Percentiles rank a stretch among this genome's conserved stretches.
These are phyloP conservation scores for Doris montereyensis DNA, from an alignment of 2,888 invertebrate species.

Conservation along the genomic window DNA sequence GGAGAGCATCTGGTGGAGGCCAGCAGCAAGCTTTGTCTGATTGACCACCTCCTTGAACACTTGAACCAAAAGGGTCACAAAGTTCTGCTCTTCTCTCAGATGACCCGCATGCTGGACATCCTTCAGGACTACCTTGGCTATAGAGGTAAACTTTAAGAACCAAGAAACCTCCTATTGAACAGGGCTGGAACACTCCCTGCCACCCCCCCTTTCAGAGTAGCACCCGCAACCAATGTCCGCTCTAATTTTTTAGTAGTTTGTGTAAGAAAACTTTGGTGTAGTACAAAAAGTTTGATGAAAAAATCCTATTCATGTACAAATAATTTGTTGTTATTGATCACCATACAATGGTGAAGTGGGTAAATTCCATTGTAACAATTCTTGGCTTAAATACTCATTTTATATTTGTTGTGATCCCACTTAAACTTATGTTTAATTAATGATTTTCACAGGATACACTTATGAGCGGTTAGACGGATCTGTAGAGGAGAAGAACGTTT, in stretches of 20 bases:
- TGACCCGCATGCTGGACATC: conserved; percentile 73
- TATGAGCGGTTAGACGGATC: conserved; percentile 74
- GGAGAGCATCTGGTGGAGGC: conserved; percentile 74
- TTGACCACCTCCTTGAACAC: conserved; percentile 70
- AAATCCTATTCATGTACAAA: background rate
- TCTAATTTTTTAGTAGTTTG: too few relatives aligned
- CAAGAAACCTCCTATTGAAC: too few relatives aligned
- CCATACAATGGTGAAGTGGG: background rate
- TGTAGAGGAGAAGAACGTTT: conserved; percentile 73
- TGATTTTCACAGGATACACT: conserved; percentile 63
- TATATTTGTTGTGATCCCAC: background rate
- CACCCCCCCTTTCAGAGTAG: too few relatives aligned
- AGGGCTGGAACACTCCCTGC: too few relatives aligned
- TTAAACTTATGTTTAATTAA: background rate
- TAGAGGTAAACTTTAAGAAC: too few relatives aligned
- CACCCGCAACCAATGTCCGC: too few relatives aligned
- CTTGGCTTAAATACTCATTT: background rate
- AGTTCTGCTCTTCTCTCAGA: conserved; percentile 74
- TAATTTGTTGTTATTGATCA: background rate
- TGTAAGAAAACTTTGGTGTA: too few relatives aligned
- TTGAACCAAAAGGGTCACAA: conserved; percentile 69
- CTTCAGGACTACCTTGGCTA: conserved; percentile 73
- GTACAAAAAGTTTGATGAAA: too few relatives aligned
- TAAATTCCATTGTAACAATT: background rate
- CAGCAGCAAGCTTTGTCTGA: conserved; percentile 71